Base-by-base conservation (phyloP, 2,888 invertebrate species). In the Bimastos eiseni region DNA sequence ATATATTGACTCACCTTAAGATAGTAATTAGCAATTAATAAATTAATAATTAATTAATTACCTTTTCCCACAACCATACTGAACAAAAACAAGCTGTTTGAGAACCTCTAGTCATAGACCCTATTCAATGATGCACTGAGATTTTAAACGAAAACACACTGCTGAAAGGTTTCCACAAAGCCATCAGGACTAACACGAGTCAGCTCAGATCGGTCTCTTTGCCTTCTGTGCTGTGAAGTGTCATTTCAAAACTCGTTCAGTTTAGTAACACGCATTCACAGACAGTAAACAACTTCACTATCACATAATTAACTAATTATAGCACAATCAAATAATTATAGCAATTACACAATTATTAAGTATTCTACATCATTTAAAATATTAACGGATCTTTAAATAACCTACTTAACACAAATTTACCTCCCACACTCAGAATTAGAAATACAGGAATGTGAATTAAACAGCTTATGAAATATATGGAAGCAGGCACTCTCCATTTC, bases 281-380 rank as follows among this genome's bases (percentile, higher is more conserved):
- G 30, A 55, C 30, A 55, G 4, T 30, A 55, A 55, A 30, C 55
- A 70, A 70, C 70, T 70, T 70, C 70, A n/a, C n/a, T n/a, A n/a
- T 70, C n/a, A n/a, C 70, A 70, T n/a, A 30, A 70, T 70, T 70
- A 70, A 70, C n/a, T 70, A 70, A 70, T 70, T 70, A 70, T n/a
- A 8, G n/a, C 70, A 70, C n/a, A 30, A 70, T 70, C 13, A 70
- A 6, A 30, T n/a, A 70, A 70, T 70, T 70, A 70, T n/a, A n/a
- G n/a, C n/a, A n/a, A n/a, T 70, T 70, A 70, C 70, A 11, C 49
- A 49, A 49, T 24, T 49, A 24, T 24, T 49, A 49, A 17, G 30
- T 70, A 70, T 11, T n/a, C n/a, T 70, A n/a, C n/a, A 70, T 30
- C 70, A 70, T 30, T 49, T 30, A n/a, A 70, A 70, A n/a, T n/a